A percentile compares a stretch with the other conserved stretches of the same genome.
These are phyloP conservation scores for Shargacucullia verbasci DNA, from an alignment of 2,888 invertebrate genomes.

Conservation along the genomic window DNA sequence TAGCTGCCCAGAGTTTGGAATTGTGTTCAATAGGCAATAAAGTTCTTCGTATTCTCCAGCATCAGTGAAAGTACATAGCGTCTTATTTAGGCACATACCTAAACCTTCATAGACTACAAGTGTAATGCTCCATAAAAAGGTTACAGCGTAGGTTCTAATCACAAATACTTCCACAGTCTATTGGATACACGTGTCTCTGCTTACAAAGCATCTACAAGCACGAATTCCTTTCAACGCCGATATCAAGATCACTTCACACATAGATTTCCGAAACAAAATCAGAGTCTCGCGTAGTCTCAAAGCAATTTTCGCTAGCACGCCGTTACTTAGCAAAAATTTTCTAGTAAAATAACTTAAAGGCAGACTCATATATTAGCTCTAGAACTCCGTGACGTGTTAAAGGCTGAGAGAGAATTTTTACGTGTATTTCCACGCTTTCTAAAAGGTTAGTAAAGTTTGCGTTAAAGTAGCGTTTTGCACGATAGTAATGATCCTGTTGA, in stretches of 20 bases:
- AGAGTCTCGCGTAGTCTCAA: constrained; percentile 28
- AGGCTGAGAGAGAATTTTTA: constrained; percentile 34
- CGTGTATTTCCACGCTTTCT: constrained; percentile 38
- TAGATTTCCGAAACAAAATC: constrained; percentile 39
- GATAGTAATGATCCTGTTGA: constrained; percentile 28
- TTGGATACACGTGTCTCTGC: neutral
- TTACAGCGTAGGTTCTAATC: too few species aligned
- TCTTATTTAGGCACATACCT: too few species aligned
- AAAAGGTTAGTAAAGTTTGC: constrained; percentile 30
- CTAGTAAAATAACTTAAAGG: constrained; percentile 38
- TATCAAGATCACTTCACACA: constrained; percentile 7
- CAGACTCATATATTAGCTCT: constrained; percentile 29
- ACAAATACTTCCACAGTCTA: too few species aligned
- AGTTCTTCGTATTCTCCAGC: too few species aligned
- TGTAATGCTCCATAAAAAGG: too few species aligned
- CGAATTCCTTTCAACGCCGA: neutral
- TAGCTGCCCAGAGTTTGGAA: too few species aligned
- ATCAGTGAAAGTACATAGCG: too few species aligned
- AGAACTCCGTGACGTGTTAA: constrained; percentile 25
- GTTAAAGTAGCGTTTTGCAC: constrained; percentile 20
- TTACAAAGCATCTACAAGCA: neutral
- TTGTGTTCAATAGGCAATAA: too few species aligned
- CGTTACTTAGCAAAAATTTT: constrained; percentile 33
- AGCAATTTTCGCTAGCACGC: constrained; percentile 28
- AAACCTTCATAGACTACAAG: too few species aligned